Evolutionary conservation across 1,140 invertebrate species (phyloP).

Genomic region (Sarcophaga bullata): DNA sequence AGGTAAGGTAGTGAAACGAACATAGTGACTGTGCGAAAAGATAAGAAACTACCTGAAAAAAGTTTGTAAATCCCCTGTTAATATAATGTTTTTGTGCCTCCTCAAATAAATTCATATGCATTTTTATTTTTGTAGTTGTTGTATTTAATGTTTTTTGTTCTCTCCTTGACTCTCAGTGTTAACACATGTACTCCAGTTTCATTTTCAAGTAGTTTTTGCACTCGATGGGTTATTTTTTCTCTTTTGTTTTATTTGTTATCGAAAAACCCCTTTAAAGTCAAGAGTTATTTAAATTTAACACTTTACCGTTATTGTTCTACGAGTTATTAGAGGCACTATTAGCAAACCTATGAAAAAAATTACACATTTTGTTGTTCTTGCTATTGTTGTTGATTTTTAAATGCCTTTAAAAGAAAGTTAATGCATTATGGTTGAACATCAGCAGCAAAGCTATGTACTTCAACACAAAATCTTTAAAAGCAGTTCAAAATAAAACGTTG

Average conservation of each 20-base stretch:
- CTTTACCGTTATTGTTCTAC: background rate
- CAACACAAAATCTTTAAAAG: background rate
- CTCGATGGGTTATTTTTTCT: background rate
- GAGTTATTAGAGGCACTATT: background rate
- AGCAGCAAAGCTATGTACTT: background rate
- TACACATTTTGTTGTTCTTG: background rate
- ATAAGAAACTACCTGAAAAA: background rate
- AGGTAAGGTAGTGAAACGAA: too few species aligned
- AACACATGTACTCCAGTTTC: background rate
- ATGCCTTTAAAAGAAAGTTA: background rate
- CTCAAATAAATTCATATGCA: background rate
- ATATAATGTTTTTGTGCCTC: background rate
- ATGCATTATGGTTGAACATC: background rate
- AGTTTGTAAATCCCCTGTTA: background rate
- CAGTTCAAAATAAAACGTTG: too few species aligned
- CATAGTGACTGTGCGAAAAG: too few species aligned
- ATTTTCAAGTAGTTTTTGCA: background rate
- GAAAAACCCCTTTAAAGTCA: constrained; percentile 2
- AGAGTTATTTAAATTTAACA: background rate
- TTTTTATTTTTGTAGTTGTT: background rate
- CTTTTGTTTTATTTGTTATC: background rate
- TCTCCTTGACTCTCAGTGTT: background rate
- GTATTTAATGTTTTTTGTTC: background rate
- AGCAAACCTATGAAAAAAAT: background rate
- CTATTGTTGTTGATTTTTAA: background rate